phyloP scores from a whole-genome alignment of 2,113 vertebrate species.

The Tenrec ecaudatus region DNA sequence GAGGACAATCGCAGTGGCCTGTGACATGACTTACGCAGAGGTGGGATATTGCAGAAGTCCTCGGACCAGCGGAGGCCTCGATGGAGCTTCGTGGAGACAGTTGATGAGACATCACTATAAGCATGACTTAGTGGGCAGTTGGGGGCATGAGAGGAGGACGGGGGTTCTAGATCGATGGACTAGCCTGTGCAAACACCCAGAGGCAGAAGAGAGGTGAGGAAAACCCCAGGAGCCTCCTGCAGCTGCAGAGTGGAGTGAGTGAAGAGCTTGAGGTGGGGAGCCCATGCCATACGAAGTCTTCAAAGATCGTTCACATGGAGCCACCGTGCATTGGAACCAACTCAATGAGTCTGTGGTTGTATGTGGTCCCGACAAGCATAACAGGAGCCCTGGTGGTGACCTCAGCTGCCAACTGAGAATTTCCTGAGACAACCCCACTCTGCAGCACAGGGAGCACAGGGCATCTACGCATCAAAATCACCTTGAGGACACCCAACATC shows the following conservation, averaged over 20 bases:
- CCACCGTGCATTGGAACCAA: background rate
- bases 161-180: background rate
- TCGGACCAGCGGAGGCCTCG: background rate
- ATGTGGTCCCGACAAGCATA: too few species aligned
- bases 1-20: background rate
- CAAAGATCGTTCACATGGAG: too few species aligned
- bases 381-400: too few species aligned
- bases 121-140: background rate
- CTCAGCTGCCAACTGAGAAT: background rate
- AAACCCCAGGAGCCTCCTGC: background rate
- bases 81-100: background rate
- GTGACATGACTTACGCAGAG: too few species aligned
- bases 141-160: background rate
- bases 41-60: background rate
- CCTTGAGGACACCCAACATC: background rate
- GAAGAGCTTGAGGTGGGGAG: too few species aligned
- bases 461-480: background rate
- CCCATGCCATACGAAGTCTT: background rate
- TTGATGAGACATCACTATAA: background rate
- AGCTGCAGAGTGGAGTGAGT: background rate
- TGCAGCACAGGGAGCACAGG: background rate
- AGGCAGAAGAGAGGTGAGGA: background rate
- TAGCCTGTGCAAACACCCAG: background rate
- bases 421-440: background rate
- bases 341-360: background rate